Base-by-base conservation (phyloP, 2,888 invertebrate genomes). In the Teleiodes luculella region DNA sequence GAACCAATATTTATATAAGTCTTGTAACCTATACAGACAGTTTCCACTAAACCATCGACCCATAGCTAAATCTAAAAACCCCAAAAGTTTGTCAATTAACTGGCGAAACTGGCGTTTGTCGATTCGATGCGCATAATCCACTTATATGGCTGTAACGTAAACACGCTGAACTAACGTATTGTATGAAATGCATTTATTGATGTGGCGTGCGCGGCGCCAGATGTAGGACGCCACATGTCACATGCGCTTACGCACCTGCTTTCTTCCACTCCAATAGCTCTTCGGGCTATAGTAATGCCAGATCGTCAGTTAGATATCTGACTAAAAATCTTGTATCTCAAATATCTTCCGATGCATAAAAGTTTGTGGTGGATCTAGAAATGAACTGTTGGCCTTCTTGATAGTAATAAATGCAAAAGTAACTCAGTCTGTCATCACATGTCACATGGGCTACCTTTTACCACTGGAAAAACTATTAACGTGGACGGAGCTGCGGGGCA, bases 201-300 rank as follows among this genome's bases (percentile, higher is more conserved):
- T 28, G 24, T 28, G 28, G 43, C 43, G 43, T 43, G 39, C 28
- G 28, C 50, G 54, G 43, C 33, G 31, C 31, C 55, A 55, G 46
- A 55, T 55, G 55, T 55, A 28, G 53, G 49, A 51, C 41, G 50
- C 49, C 53, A 52, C 53, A 33, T 35, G 50, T 49, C 53, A 52
- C 53, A 33, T 35, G 53, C 51, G 41, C 41, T 10, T 3, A 33
- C 55, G 43, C 56, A 59, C 59, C 59, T 59, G 61, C 56, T 54
- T 58, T 58, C 57, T 57, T 59, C 59, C 61, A 51, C 56, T 16
- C 36, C 49, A 56, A 13, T 51, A 39, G 52, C 13, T 24, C 14
- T 10, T 33, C 24, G 37, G 49, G 48, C 31, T 31, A 46, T 39
- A 18, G 18, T 41, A 18, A 48, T 49, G 24, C 24, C 24, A 24